Percentiles rank a stretch among this genome's conserved stretches.
phyloP scores from a whole-genome alignment of 2,888 invertebrate species.

The Celastrina argiolus region DNA sequence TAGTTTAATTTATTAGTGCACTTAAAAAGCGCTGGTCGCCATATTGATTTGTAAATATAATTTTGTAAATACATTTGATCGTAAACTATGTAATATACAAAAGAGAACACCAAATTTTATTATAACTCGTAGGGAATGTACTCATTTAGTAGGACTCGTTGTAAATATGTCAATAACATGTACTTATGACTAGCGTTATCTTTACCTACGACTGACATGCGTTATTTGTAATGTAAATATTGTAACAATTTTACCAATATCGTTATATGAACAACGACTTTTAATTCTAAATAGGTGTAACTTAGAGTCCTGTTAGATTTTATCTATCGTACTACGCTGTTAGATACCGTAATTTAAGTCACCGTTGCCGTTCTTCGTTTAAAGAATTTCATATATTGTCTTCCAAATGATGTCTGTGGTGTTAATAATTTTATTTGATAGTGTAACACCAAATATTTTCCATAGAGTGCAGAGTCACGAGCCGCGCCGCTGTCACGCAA shows the following conservation, averaged over 20 bases:
- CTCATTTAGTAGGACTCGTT: slow-evolving; percentile 12
- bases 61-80: slow-evolving; percentile 27
- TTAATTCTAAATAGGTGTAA: slow-evolving; percentile 74
- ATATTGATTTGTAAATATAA: slow-evolving; percentile 30
- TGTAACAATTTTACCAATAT: slow-evolving; percentile 35
- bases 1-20: slow-evolving; percentile 10
- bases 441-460: slow-evolving; percentile 28
- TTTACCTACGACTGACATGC: slow-evolving; percentile 64
- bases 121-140: slow-evolving; percentile 33
- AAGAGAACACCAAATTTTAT: slow-evolving; percentile 44
- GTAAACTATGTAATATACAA: slow-evolving; percentile 33
- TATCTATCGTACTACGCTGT: slow-evolving; percentile 38
- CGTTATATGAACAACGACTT: slow-evolving; percentile 65
- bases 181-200: slow-evolving; percentile 42
- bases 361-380: slow-evolving; percentile 36
- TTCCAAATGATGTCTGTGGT: slow-evolving; percentile 68
- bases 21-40: slow-evolving; percentile 28
- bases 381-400: slow-evolving; percentile 61
- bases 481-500: neutral
- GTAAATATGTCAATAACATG: slow-evolving; percentile 28
- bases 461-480: slow-evolving; percentile 21
- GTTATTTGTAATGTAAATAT: slow-evolving; percentile 46
- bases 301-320: slow-evolving; percentile 45
- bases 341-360: neutral
- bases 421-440: slow-evolving; percentile 26